These are phyloP conservation scores for Ivindomyrus marchei DNA, from an alignment of 2,113 vertebrate genomes.

Conservation along the genomic window DNA sequence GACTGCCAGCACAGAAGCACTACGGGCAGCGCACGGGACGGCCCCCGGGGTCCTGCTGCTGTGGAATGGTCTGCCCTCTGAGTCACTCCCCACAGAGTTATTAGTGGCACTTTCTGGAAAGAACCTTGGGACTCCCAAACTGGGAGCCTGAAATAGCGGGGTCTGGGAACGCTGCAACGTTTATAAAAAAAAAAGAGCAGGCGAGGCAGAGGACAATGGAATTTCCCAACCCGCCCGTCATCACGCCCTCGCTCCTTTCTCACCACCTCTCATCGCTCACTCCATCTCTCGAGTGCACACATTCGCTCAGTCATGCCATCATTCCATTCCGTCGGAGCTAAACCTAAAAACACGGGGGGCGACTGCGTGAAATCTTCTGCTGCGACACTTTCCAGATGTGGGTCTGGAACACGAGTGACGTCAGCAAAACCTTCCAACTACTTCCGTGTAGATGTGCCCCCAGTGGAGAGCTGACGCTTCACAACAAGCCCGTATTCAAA, in stretches of 20 bases:
- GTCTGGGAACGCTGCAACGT: neutral
- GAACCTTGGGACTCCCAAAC: neutral
- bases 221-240: neutral
- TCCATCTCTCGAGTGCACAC: neutral
- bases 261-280: neutral
- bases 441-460: neutral
- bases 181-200: neutral
- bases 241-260: neutral
- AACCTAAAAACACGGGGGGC: conserved; percentile 36
- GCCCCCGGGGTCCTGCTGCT: neutral
- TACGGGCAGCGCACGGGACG: neutral
- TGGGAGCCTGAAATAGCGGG: neutral
- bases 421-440: neutral
- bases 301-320: neutral
- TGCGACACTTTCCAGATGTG: conserved; percentile 47
- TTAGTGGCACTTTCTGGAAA: conserved; percentile 9
- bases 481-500: neutral
- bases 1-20: conserved; percentile 3
- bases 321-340: conserved; percentile 7
- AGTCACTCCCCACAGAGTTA: conserved; percentile 14
- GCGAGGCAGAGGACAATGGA: conserved; percentile 8
- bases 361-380: conserved; percentile 28
- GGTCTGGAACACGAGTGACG: conserved; percentile 28
- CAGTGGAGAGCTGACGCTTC: neutral
- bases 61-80: neutral